phyloP scores from a whole-genome alignment of 2,797 vertebrate genomes.

The Siniperca obscura region DNA sequence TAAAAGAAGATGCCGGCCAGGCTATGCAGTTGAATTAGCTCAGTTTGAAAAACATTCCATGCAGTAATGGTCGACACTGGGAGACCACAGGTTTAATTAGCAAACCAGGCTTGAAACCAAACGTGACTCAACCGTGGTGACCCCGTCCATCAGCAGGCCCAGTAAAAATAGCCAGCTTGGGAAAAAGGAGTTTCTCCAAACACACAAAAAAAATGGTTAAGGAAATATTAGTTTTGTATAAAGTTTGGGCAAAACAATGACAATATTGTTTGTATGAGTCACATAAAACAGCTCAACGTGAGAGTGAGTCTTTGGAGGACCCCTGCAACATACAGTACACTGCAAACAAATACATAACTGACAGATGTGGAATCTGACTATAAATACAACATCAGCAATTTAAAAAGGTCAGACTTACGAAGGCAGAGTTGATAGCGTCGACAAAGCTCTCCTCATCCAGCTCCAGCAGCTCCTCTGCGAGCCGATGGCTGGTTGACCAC shows the following conservation, averaged over 20 bases:
- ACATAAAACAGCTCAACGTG: conserved; percentile 40
- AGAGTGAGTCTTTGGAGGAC: conserved; percentile 26
- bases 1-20: conserved; percentile 85
- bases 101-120: conserved; percentile 85
- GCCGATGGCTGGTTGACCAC: conserved; percentile 95
- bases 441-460: conserved; percentile 96
- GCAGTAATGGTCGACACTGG: conserved; percentile 85
- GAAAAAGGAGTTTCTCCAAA: conserved; percentile 83
- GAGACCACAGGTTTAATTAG: conserved; percentile 87
- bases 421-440: conserved; percentile 96
- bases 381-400: conserved; percentile 26
- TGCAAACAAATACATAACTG: conserved; percentile 41
- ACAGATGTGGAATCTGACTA: conserved; percentile 35
- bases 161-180: conserved; percentile 87
- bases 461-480: conserved; percentile 89
- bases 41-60: conserved; percentile 86
- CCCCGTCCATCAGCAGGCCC: conserved; percentile 79
- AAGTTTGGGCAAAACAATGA: conserved; percentile 59
- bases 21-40: conserved; percentile 82
- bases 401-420: conserved; percentile 86
- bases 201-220: conserved; percentile 64
- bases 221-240: conserved; percentile 69
- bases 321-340: not conserved
- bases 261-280: conserved; percentile 61
- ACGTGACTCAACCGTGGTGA: conserved; percentile 85